These are phyloP conservation scores for Periophthalmus magnuspinnatus DNA, from an alignment of 2,797 vertebrate species.

Conservation along the genomic window DNA sequence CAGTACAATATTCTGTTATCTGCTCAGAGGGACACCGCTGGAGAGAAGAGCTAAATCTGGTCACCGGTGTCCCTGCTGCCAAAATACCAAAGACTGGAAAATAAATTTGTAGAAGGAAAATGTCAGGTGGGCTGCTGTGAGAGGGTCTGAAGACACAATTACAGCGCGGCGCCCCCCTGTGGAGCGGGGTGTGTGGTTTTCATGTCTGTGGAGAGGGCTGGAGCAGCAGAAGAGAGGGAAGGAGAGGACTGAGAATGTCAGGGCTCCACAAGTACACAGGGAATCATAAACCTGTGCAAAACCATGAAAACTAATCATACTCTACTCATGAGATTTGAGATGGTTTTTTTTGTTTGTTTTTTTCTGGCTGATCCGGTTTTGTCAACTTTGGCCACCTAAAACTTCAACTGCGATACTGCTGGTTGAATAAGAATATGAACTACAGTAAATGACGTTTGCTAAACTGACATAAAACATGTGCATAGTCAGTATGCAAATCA, in stretches of 20 bases:
- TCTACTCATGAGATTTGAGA: too few relatives aligned
- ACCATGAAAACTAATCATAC: too few relatives aligned
- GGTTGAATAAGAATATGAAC: too few relatives aligned
- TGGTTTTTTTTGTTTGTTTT: too few relatives aligned
- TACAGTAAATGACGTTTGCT: too few relatives aligned
- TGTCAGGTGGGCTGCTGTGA: slow-evolving; percentile 73
- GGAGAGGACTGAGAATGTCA: slow-evolving; percentile 58
- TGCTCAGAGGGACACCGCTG: slow-evolving; percentile 29
- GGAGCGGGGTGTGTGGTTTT: slow-evolving; percentile 70
- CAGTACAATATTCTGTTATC: slow-evolving; percentile 54
- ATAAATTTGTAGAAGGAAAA: slow-evolving; percentile 69
- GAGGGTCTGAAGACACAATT: slow-evolving; percentile 74
- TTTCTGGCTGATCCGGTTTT: background rate
- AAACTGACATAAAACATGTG: too few relatives aligned
- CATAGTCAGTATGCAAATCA: too few relatives aligned
- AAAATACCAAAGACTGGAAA: slow-evolving; percentile 77
- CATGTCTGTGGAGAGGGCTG: slow-evolving; percentile 58
- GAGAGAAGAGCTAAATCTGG: slow-evolving; percentile 49
- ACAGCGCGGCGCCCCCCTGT: slow-evolving; percentile 58
- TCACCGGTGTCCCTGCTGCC: slow-evolving; percentile 58
- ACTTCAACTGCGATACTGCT: too few relatives aligned
- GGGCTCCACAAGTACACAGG: slow-evolving; percentile 23
- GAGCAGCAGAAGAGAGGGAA: slow-evolving; percentile 50
- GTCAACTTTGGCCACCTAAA: too few relatives aligned
- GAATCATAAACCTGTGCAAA: background rate